These are phyloP conservation scores for Hypocryptadius cinnamomeus DNA, from an alignment of 2,113 vertebrate genomes.

Conservation along the genomic window DNA sequence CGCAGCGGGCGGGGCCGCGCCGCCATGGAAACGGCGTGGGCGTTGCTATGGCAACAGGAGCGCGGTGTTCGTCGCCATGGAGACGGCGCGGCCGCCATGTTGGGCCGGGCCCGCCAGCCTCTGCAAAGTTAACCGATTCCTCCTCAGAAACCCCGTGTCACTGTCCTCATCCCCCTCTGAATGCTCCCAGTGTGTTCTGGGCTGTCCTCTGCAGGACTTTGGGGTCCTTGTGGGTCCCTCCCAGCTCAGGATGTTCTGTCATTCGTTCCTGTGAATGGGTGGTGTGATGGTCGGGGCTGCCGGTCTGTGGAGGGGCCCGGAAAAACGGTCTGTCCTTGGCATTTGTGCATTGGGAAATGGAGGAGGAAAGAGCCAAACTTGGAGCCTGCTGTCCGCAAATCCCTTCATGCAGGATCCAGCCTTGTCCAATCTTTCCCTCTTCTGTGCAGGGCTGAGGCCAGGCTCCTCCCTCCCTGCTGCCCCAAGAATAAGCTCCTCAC, in stretches of 20 bases:
- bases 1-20: background rate
- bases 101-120: accelerated
- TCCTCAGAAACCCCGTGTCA: accelerated
- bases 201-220: background rate
- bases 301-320: background rate
- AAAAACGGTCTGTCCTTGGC: accelerated
- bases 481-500: background rate
- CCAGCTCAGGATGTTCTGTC: accelerated
- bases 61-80: background rate
- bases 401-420: accelerated
- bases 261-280: accelerated
- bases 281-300: background rate
- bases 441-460: too few species aligned
- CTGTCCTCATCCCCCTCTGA: too few species aligned
- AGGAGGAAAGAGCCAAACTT: background rate
- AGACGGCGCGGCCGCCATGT: background rate
- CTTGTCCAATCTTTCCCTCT: accelerated
- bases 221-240: background rate
- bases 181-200: accelerated
- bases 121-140: background rate
- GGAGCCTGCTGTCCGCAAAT: background rate
- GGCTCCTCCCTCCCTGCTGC: background rate
- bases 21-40: background rate
- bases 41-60: background rate
- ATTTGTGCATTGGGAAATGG: accelerated